Conservation (phyloP, 2,797 vertebrate species). For the Muscicapa comitata region DNA sequence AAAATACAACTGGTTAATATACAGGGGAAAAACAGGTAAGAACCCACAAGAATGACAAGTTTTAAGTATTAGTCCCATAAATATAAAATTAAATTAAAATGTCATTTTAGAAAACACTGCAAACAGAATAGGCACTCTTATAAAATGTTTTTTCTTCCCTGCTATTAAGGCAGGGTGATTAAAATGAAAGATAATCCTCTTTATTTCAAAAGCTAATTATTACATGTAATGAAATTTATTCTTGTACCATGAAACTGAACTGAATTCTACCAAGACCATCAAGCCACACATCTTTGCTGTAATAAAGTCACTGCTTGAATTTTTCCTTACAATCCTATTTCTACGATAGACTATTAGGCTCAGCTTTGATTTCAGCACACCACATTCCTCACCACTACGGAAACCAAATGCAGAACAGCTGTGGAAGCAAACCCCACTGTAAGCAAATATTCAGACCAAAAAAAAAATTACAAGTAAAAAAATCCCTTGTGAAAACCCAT, state of each 20-base stretch:
- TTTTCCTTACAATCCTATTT: not conserved
- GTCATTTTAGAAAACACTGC: not conserved
- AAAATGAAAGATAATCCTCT: conserved; percentile 12
- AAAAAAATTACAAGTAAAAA: not conserved
- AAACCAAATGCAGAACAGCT: conserved; percentile 27
- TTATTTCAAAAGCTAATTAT: conserved; percentile 32
- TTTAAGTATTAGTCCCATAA: not conserved
- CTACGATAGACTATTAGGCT: not conserved
- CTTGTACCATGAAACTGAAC: not conserved
- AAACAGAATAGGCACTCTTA: not conserved
- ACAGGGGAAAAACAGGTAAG: not conserved
- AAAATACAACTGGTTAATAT: not conserved
- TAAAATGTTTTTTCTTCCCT: not conserved
- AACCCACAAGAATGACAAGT: not conserved
- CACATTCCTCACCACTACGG: not conserved
- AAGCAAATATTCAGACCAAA: not conserved
- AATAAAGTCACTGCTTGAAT: not conserved
- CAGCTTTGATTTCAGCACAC: not conserved
- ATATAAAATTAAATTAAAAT: conserved; percentile 1
- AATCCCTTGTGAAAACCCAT: not conserved
- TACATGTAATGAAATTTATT: not conserved
- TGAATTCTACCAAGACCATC: not conserved
- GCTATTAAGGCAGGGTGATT: not conserved
- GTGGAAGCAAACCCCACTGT: not conserved
- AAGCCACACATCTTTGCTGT: not conserved